Base-by-base conservation (phyloP, 2,113 vertebrate species). In the Poeciliopsis prolifica region DNA sequence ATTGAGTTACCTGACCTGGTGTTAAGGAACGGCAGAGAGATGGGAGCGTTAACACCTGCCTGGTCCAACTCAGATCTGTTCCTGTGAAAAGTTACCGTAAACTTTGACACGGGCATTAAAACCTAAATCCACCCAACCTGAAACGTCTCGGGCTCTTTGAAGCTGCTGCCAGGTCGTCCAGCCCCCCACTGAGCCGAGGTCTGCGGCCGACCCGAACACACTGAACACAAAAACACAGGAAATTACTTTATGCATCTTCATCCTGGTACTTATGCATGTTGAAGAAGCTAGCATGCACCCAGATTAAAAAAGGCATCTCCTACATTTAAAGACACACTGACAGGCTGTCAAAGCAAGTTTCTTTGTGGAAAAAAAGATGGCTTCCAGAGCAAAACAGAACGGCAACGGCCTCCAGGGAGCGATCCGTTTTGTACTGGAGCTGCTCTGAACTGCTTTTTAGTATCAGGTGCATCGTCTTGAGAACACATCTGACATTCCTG, bases 381-480 rank as follows among this genome's bases (percentile, higher is more conserved):
- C 93, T 91, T 93, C 91, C 93, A 93, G 90, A 72, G 90, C 89
- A 94, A 94, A 94, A 51, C 94, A 95, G 95, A 95, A 92, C 91
- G 86, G 87, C 89, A 72, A 51, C 44, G 79, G 89, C 83, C 97
- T 93, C 96, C 40, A 4, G 96, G 95, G 97, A 96, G 79, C 91
- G 82, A 97, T 99, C 93, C 78, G 74, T 98, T 95, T 96, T 95
- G 90, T 86, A 51, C 79, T 93, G 88, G 89, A 95, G 92, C 88
- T 94, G 91, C 82, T 97, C 95, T 97, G 97, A 97, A 96, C 94
- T 95, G 94, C 87, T 94, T 95, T 97, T 97, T 95, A 96, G 96
- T 96, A 97, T 99, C 97, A 98, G 97, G 97, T 98, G 97, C 95
- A 96, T 97, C 96, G 96, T 97, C 96, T 96, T 98, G 97, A 97